A percentile compares a stretch with the other conserved stretches of the same genome.
phyloP scores from a whole-genome alignment of 2,797 vertebrate species.

The Onychomys torridus region DNA sequence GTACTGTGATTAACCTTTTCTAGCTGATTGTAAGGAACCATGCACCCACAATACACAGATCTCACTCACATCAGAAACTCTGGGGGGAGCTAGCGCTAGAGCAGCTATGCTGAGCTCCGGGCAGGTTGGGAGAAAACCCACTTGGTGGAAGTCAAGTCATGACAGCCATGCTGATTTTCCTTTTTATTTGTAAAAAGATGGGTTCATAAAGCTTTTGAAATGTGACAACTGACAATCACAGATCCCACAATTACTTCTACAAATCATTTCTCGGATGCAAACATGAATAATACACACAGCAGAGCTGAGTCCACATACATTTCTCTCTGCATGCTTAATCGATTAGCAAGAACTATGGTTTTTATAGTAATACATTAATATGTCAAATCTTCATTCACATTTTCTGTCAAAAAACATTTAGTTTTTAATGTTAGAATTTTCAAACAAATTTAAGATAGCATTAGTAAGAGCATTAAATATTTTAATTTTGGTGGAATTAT shows the following conservation, averaged over 20 bases:
- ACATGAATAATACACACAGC: not conserved
- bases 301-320: not conserved
- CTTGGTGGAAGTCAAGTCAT: not conserved
- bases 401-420: not conserved
- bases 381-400: not conserved
- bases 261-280: not conserved
- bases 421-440: not conserved
- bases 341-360: not conserved
- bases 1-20: not conserved
- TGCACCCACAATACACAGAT: not conserved
- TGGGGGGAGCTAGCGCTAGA: not conserved
- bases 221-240: not conserved
- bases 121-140: not conserved
- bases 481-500: slow-evolving; percentile 5
- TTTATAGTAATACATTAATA: not conserved
- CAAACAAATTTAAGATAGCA: not conserved
- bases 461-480: not conserved
- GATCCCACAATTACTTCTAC: not conserved
- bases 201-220: not conserved
- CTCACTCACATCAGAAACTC: not conserved
- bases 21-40: not conserved
- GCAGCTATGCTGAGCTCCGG: not conserved
- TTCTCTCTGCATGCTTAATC: not conserved
- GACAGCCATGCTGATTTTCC: not conserved
- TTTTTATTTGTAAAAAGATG: not conserved